Conservation (phyloP, 53 echinoderm and acorn worm species). For the Holothuria scabra region DNA sequence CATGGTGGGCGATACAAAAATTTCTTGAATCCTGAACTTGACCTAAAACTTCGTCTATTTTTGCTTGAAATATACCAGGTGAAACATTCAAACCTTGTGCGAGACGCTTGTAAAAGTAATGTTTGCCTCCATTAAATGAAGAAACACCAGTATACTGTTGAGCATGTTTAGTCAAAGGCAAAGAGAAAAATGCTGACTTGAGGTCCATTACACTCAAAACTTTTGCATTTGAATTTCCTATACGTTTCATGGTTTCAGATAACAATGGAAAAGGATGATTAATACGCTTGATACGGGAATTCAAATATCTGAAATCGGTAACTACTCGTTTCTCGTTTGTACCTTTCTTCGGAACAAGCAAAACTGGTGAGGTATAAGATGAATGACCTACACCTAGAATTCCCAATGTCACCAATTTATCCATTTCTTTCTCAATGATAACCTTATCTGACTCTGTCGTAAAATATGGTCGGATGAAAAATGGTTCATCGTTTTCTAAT, state of each 20-base stretch:
- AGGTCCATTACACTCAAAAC: conserved; percentile 59
- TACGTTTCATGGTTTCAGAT: too few relatives aligned
- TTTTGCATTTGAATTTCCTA: conserved; percentile 51
- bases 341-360: conserved; percentile 44
- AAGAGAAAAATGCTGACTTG: conserved; percentile 54
- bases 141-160: conserved; percentile 57
- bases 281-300: conserved; percentile 30
- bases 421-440: conserved; percentile 32
- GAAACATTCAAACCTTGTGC: conserved; percentile 54
- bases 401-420: conserved; percentile 54
- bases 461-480: conserved; percentile 22
- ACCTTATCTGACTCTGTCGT: conserved; percentile 42
- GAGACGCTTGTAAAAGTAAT: conserved; percentile 56
- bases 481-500: conserved; percentile 50
- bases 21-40: conserved; percentile 24
- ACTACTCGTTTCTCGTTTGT: too few relatives aligned
- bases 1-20: conserved; percentile 65
- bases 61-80: conserved; percentile 51
- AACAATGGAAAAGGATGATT: conserved; percentile 55
- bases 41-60: conserved; percentile 51
- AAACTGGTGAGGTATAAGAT: conserved; percentile 56
- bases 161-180: too few relatives aligned
- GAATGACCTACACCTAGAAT: conserved; percentile 54
- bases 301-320: conserved; percentile 55
- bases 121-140: conserved; percentile 52